Evolutionary conservation across 2,113 vertebrate species (phyloP), one percentile per base, ranked within the genome.

Genomic region (Irena cyanogastra): DNA sequence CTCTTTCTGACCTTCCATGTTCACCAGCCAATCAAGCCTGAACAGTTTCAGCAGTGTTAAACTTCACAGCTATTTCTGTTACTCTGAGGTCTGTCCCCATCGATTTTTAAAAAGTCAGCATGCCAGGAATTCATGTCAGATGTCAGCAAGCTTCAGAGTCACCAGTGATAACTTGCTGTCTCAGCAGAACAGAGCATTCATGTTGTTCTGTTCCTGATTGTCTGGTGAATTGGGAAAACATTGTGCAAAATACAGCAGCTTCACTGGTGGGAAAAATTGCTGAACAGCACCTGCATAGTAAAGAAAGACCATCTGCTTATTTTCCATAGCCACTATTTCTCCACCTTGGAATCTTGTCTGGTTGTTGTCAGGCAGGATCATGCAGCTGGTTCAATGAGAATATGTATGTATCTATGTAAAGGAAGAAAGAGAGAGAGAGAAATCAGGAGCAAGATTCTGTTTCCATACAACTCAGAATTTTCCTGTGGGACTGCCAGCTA

Each of bases 111-210:
- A 87, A 96, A 97, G 97, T 96, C 96, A 96, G 95, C 90, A 75
- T 97, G 96, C 95, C 97, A 98, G 96, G 96, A 97, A 97, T 97
- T 96, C 96, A 95, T 98, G 97, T 97, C 97, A 97, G 96, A 97
- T 96, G 97, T 97, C 96, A 97, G 97, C 90, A 94, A 95, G 89
- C 95, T 96, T 96, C 95, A 95, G 95, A 96, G 96, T 78, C 95
- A 92, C 96, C 95, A 87, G 4, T 2, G 89, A 97, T 97, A 97
- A 97, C 88, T 94, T 97, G 97, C 98, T 97, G 97, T 64, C 97
- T 98, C 98, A 98, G 98, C 92, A 91, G 94, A 95, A 23, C 61
- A 81, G 82, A 87, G 89, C 89, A 91, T 70, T 96, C 90, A 33
- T 93, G 89, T 96, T 97, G 90, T 96, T 87, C 96, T 93, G 50